Conservation (phyloP, 1,140 invertebrate species). For the Halesus radiatus region DNA sequence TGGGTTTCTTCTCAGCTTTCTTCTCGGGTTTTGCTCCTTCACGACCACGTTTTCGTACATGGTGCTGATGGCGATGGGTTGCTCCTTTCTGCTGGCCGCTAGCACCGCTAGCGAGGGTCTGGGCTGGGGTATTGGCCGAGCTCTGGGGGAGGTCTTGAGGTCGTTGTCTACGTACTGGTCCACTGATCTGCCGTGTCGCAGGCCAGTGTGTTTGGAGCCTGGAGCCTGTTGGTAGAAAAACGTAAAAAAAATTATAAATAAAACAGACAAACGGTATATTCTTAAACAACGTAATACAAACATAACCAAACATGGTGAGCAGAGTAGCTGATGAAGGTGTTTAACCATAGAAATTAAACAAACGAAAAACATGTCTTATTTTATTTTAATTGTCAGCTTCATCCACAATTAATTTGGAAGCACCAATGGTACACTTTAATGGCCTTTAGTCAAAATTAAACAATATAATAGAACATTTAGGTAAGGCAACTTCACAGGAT, state of each 20-base stretch:
- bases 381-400: no score
- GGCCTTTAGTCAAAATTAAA: no score
- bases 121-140: slow-evolving; percentile 64
- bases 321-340: no score
- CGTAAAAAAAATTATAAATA: background rate
- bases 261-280: no score
- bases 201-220: slow-evolving; percentile 69
- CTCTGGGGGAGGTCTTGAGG: slow-evolving; percentile 67
- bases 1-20: slow-evolving; percentile 77
- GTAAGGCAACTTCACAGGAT: no score
- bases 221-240: slow-evolving; percentile 66
- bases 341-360: no score
- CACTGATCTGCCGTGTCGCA: slow-evolving; percentile 79
- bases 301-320: no score
- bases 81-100: slow-evolving; percentile 63
- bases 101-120: slow-evolving; percentile 63
- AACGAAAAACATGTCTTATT: no score
- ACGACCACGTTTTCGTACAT: slow-evolving; percentile 81
- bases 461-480: no score
- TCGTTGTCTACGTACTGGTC: slow-evolving; percentile 82
- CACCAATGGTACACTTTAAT: no score
- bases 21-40: slow-evolving; percentile 79
- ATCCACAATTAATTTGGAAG: no score
- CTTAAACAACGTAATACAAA: no score
- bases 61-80: slow-evolving; percentile 80